Conservation (phyloP, 2,888 invertebrate species). For the Gymnoscelis rufifasciata region DNA sequence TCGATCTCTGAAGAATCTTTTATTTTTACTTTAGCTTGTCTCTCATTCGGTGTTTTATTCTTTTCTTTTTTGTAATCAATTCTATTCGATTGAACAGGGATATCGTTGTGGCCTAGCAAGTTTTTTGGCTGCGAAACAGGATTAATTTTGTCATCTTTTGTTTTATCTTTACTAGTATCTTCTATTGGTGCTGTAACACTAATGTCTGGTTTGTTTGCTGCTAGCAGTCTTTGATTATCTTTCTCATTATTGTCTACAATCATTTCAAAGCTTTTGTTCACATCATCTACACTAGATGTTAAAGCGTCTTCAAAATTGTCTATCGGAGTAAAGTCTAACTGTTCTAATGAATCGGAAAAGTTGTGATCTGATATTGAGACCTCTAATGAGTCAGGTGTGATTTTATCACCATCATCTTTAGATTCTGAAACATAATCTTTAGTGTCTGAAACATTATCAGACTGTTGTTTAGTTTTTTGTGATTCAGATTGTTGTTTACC, state of each 20-base stretch:
- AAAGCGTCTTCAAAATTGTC: conserved; percentile 70
- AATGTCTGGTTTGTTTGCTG: conserved; percentile 51
- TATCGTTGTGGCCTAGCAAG: conserved; percentile 74
- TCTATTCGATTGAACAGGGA: conserved; percentile 77
- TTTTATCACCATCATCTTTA: conserved; percentile 6
- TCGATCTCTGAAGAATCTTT: conserved; percentile 59
- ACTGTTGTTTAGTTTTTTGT: conserved; percentile 55
- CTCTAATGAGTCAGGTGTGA: conserved; percentile 17
- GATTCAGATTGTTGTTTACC: conserved; percentile 26
- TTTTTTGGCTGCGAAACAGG: conserved; percentile 74
- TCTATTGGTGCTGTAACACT: conserved; percentile 55
- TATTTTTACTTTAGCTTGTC: conserved; percentile 64
- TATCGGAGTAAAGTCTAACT: conserved; percentile 54
- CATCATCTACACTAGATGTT: conserved; percentile 63
- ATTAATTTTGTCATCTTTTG: conserved; percentile 40
- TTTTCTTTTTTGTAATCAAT: conserved; percentile 74
- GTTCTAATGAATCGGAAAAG: conserved; percentile 21
- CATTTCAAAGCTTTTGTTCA: conserved; percentile 66
- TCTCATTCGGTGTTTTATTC: conserved; percentile 64
- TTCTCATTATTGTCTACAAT: conserved; percentile 52
- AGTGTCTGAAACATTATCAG: conserved; percentile 22
- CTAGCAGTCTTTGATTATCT: conserved; percentile 28
- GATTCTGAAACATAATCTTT: conserved; percentile 18
- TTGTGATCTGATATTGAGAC: conserved; percentile 8
- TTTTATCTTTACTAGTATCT: conserved; percentile 38